Percentiles rank a stretch among this genome's conserved stretches.
phyloP scores from a whole-genome alignment of 1,140 invertebrate species.

The Drosophila nikananu region DNA sequence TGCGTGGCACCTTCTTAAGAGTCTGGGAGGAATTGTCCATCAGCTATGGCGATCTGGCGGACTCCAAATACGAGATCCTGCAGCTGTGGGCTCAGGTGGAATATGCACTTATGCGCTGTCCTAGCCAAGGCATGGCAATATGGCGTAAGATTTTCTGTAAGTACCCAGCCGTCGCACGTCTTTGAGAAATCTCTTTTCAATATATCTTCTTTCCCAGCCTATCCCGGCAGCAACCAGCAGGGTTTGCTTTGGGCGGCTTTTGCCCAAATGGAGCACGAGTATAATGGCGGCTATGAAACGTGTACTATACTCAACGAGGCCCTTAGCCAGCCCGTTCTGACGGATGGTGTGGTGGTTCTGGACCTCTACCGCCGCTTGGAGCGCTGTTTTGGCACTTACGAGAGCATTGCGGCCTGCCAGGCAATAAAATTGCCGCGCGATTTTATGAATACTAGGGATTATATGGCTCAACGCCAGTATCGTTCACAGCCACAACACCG shows the following conservation, averaged over 20 bases:
- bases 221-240: slow-evolving; percentile 52
- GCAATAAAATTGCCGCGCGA: neutral
- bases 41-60: slow-evolving; percentile 71
- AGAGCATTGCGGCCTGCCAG: slow-evolving; percentile 57
- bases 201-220: too few species aligned
- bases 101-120: slow-evolving; percentile 54
- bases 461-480: too few species aligned
- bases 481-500: neutral
- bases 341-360: slow-evolving; percentile 14
- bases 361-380: slow-evolving; percentile 60
- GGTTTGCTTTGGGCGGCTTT: slow-evolving; percentile 44
- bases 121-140: slow-evolving; percentile 42
- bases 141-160: slow-evolving; percentile 72
- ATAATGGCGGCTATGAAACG: slow-evolving; percentile 21
- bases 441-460: too few species aligned
- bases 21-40: slow-evolving; percentile 70
- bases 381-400: slow-evolving; percentile 50
- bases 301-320: slow-evolving; percentile 29
- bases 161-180: too few species aligned
- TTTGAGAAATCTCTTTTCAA: neutral
- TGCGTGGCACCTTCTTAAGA: slow-evolving; percentile 62
- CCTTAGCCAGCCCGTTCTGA: slow-evolving; percentile 37
- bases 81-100: slow-evolving; percentile 80
- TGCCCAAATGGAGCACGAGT: slow-evolving; percentile 59
- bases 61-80: slow-evolving; percentile 74